Evolutionary conservation across 1,140 invertebrate species (phyloP), one percentile per base, ranked within the genome.

Genomic region (Camponotus floridanus): DNA sequence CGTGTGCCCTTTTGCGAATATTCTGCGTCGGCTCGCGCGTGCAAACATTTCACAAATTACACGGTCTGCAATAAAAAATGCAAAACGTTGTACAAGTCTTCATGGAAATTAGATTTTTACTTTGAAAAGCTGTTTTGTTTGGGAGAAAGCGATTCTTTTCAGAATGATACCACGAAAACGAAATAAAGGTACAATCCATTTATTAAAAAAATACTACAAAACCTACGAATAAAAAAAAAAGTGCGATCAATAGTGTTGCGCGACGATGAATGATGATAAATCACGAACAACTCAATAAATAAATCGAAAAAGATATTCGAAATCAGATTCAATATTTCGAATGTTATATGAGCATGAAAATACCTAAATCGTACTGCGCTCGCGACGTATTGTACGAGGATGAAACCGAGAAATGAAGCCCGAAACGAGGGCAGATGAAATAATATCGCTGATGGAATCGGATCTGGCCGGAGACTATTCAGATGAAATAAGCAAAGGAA

Each of bases 401-500:
- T 88, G 88, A 76, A 89, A 89, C 45, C 74, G 78, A 81, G 45
- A 76, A 83, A 83, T 83, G 83, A 65, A 76, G 76, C 51, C 15
- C 70, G 87, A 61, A 86, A 86, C 61, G 88, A 86, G 68, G 78
- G 42, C 88, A 65, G 88, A 88, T 86, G 87, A 89, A 89, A 89
- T 89, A 89, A 89, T 89, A 89, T 89, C 74, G 88, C 88, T 89
- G 87, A 89, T 89, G 84, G 87, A 89, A 89, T 78, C 57, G 87
- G 79, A 89, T 88, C 88, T 87, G 65, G 67, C 65, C 76, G 26
- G 79, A 73, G 68, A 83, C 79, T 62, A 83, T 73, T 83, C 79
- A 55, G 55, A 74, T 83, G 79, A 83, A 83, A 73, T 83, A 83
- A 83, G 79, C 79, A 83, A 83, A 83, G 79, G 83, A 89, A 80